Base-by-base conservation (phyloP, 1,140 invertebrate species). In the Grapholita molesta region DNA sequence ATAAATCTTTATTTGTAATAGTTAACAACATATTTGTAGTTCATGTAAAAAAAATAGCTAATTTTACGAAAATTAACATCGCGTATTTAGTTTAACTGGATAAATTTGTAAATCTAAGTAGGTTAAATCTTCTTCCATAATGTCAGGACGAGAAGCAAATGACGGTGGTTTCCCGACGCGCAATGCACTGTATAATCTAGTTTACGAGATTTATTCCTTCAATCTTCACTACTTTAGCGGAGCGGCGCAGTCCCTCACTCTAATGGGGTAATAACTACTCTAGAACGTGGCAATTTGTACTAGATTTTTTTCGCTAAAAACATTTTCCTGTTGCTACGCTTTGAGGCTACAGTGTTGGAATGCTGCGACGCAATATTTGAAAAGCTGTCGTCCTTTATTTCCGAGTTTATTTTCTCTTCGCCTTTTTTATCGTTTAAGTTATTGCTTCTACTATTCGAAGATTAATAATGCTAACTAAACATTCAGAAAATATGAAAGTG, bases 231-330 rank as follows among this genome's bases (percentile, higher is more conserved):
- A 72, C 76, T 80, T 76, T 70, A 57, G 66, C 25, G 64, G 76
- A 67, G 72, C 74, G 64, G 67, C 67, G 72, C 79, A 77, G 64
- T 84, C 78, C 68, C 76, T 84, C 78, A 79, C 80, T 69, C 69
- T 84, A 84, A 84, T 84, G 77, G 82, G 75, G 77, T 84, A 82
- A 84, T 82, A 84, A 84, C 80, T 84, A 82, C 80, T 78, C 78
- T 77, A 72, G 77, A 78, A 82, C 72, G 78, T 77, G 77, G 70
- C 79, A 78, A 84, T 84, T 82, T 82, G 80, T 82, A 76, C 74
- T 76, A 78, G 70, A 76, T 79, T 84, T 84, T 84, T 79, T 75
- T 65, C 67, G 64, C 72, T 74, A 75, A 82, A 80, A 82, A 78
- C 75, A 75, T 78, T 80, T 80, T 75, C 74, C 74, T 76, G 66